Evolutionary conservation across 2,888 invertebrate genomes (phyloP).

Genomic region (Diaperis boleti): DNA sequence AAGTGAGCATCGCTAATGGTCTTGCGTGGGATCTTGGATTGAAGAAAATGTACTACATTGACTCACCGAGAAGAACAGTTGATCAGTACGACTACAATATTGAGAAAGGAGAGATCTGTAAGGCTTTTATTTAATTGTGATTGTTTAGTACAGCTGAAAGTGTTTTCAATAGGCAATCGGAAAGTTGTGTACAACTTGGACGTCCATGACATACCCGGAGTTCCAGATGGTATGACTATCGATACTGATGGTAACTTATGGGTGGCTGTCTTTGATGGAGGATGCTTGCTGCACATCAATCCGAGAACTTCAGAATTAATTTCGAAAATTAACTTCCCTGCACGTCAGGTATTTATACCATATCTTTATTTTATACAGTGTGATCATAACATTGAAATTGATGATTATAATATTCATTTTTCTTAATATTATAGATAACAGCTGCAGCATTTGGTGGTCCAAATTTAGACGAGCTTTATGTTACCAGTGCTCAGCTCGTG

Average conservation of each 20-base stretch:
- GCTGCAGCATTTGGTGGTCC: slow-evolving; percentile 80
- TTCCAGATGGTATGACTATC: slow-evolving; percentile 74
- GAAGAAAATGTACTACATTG: slow-evolving; percentile 81
- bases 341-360: slow-evolving; percentile 37
- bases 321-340: slow-evolving; percentile 30
- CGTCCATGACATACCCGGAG: slow-evolving; percentile 64
- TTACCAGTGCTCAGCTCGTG: slow-evolving; percentile 74
- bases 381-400: neutral
- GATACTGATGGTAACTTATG: slow-evolving; percentile 83
- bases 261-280: slow-evolving; percentile 80
- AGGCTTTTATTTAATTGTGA: slow-evolving; percentile 54
- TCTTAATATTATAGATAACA: slow-evolving; percentile 63
- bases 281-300: slow-evolving; percentile 66
- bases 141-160: neutral
- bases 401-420: slow-evolving; percentile 5
- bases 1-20: slow-evolving; percentile 81
- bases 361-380: no score
- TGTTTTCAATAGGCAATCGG: slow-evolving; percentile 69
- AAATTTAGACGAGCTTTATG: slow-evolving; percentile 74
- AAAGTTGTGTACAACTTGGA: slow-evolving; percentile 71
- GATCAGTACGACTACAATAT: slow-evolving; percentile 81
- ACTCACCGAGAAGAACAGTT: slow-evolving; percentile 76
- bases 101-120: slow-evolving; percentile 74
- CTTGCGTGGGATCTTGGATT: slow-evolving; percentile 79
- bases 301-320: slow-evolving; percentile 35